Evolutionary conservation across 2,797 vertebrate species (phyloP), one percentile per base, ranked within the genome.

Genomic region (Myotis myotis): DNA sequence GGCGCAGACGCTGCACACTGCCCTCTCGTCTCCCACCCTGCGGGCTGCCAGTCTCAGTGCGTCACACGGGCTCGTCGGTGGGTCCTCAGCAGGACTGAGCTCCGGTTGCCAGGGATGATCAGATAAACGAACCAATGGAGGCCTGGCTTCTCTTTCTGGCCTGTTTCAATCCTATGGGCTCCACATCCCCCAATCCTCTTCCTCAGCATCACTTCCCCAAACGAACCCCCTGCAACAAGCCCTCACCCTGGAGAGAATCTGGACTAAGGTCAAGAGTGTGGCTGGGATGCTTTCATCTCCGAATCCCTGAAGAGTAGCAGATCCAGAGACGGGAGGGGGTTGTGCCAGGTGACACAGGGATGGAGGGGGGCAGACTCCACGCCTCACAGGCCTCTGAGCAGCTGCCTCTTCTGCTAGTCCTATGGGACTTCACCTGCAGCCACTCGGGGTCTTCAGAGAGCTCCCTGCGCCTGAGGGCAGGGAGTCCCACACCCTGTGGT

Each of bases 101-200:
- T 70, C 47, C 10, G 44, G 36, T 28, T 55, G 36, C 28, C 16
- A 33, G n/a, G 1, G 30, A 71, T 57, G 64, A 44, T 47, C 36
- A 17, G 68, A 64, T 51, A 60, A 49, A 75, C 10, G 78, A 75
- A 38, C 13, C 87, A 8, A 20, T 49, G 4, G 1, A 12, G 23
- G 47, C 51, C 8, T 74, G 76, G n/a, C 16, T 57, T 70, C 22
- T 49, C 17, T 44, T 60, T 57, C 71, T 72, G 76, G 22, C 55
- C 30, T 28, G n/a, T 62, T 55, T 87, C 28, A 36, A 22, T 25
- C 49, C 91, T 36, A 78, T 36, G 88, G 41, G 47, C 25, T 7
- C 12, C 15, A 38, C 17, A 0, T 1, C 3, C 0, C 0, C 2
- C n/a, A 51, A 6, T 74, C 38, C 38, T 87, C 17, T 30, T 68